Percentiles rank a stretch among this genome's conserved stretches.
These are phyloP conservation scores for Gopherus flavomarginatus DNA, from an alignment of 2,113 vertebrate genomes.

Conservation along the genomic window DNA sequence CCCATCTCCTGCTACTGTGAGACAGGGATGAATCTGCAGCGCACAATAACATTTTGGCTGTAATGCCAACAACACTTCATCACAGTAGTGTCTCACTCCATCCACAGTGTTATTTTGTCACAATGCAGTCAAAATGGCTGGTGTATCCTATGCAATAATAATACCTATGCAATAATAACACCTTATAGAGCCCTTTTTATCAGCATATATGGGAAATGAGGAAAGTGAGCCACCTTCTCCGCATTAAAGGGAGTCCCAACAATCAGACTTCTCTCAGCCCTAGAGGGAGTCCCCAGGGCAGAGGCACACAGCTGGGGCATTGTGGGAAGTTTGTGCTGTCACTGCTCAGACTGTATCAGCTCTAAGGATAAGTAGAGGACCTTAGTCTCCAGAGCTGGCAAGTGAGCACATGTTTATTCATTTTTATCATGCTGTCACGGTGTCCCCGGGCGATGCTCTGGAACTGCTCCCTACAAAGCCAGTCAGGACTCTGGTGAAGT, in stretches of 20 bases:
- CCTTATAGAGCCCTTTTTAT: neutral
- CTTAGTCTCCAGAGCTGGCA: neutral
- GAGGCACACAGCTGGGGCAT: neutral
- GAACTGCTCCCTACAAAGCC: too few species aligned
- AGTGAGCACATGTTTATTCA: fast-evolving
- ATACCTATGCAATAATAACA: neutral
- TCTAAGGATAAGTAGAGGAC: neutral
- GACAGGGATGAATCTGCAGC: fast-evolving
- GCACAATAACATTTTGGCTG: neutral
- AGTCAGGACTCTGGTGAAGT: too few species aligned
- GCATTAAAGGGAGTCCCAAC: neutral
- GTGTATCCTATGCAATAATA: neutral
- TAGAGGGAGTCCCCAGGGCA: neutral
- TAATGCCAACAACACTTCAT: neutral
- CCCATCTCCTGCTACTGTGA: neutral
- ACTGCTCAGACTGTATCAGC: neutral
- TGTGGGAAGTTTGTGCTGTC: neutral
- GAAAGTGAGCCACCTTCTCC: neutral
- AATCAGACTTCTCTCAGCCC: neutral
- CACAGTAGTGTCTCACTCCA: neutral
- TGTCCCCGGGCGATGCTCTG: too few species aligned
- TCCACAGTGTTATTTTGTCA: neutral
- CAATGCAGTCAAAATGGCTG: neutral
- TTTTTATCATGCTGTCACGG: fast-evolving
- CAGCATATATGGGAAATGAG: neutral